phyloP scores from a whole-genome alignment of 2,797 vertebrate genomes.

The Anabacerthia variegaticeps region DNA sequence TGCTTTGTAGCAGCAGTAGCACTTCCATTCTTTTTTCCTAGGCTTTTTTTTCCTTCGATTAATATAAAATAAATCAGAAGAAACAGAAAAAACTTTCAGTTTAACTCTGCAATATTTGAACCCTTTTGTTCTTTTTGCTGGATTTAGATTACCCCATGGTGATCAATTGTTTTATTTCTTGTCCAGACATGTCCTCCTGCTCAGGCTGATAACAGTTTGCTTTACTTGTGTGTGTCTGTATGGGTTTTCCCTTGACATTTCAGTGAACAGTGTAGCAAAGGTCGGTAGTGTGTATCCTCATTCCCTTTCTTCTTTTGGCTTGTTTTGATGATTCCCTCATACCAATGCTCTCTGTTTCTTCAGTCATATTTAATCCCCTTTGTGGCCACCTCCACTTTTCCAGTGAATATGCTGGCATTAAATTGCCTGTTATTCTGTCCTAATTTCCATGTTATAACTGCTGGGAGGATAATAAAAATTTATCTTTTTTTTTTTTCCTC shows the following conservation, averaged over 20 bases:
- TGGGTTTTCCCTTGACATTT: slow-evolving; percentile 11
- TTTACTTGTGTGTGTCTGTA: not conserved
- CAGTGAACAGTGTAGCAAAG: not conserved
- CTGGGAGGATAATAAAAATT: not conserved
- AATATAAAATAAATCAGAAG: not conserved
- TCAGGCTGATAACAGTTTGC: slow-evolving; percentile 4
- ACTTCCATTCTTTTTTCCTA: not conserved
- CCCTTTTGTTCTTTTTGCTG: not conserved
- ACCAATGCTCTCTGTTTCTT: not conserved
- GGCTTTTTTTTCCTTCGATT: not conserved
- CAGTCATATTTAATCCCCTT: not conserved
- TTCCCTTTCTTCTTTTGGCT: not conserved
- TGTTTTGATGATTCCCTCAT: not conserved
- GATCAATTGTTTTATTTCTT: not conserved
- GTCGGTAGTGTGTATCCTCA: not conserved
- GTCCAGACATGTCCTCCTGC: not conserved
- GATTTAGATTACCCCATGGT: not conserved
- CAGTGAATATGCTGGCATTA: not conserved
- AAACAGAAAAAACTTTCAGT: not conserved
- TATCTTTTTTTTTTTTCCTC: not conserved
- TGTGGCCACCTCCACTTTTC: slow-evolving; percentile 1
- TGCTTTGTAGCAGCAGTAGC: not conserved
- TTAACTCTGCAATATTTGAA: not conserved
- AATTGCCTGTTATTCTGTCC: not conserved
- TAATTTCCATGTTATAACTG: slow-evolving; percentile 3